Base-by-base conservation (phyloP, 2,797 vertebrate genomes). In the Anabas testudineus region DNA sequence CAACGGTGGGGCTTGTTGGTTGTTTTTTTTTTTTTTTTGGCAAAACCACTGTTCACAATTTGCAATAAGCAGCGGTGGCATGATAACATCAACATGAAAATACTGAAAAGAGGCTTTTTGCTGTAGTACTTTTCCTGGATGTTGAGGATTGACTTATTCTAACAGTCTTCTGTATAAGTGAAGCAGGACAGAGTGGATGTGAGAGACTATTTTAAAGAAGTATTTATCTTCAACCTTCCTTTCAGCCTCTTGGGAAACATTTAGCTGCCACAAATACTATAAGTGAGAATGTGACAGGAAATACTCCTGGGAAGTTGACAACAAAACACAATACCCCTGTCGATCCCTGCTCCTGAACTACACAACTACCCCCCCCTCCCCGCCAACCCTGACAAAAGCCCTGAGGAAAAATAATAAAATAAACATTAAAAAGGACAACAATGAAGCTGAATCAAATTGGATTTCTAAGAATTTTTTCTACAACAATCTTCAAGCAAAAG, bases 131-230 rank as follows among this genome's bases (percentile, higher is more conserved):
- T 74, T 79, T 87, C 85, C 84, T 68, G 72, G 67, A 61, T 85
- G 87, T 76, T 72, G 53, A 80, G 65, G 48, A 74, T 52, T 5
- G 19, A 75, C 73, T 79, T 81, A 62, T 81, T 84, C 67, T 85
- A 94, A 94, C 92, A 93, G 93, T 94, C 92, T 90, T 91, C 80
- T 84, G 83, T 83, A 83, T 71, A 70, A 65, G 81, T 84, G 82
- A 71, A 90, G 70, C 74, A 80, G 82, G 76, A 90, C 78, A 74
- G 64, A 76, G 76, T 19, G 13, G 57, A 83, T 70, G 72, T 60
- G 66, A 61, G 59, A 71, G 58, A 84, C 46, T 15, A 45, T 64
- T 78, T 60, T 64, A 45, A 41, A 77, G 75, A 78, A 78, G 30
- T 36, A 58, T 54, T 19, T 9, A 42, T 10, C 39, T 68, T 62